Base-by-base conservation (phyloP, 2,797 vertebrate species). In the Crax fasciolata region DNA sequence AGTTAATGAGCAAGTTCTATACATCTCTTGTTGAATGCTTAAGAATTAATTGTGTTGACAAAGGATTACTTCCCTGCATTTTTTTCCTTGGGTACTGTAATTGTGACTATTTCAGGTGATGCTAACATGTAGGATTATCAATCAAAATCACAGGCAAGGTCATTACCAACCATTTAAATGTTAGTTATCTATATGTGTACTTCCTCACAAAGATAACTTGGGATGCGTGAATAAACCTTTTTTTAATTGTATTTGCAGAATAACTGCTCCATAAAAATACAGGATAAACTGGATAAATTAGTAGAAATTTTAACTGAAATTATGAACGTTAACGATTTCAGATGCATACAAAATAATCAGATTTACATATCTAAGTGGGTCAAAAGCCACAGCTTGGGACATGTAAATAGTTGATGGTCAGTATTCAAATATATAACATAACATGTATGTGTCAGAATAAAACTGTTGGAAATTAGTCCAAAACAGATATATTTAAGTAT, bases 11-110 rank as follows among this genome's bases (percentile, higher is more conserved):
- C 67, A 70, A 30, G 4, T 27, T 5, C 8, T 43, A 35, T 13
- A 78, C 0, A 5, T 39, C 30, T 81, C 30, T 88, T 65, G 20
- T 43, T 85, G 46, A 41, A 62, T 32, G 48, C 11, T 87, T 66
- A 66, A 81, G 89, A 90, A 87, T 71, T 84, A 85, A 88, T 87
- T 81, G 9, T 41, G 7, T 61, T 87, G 65, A 51, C 32, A 81
- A n/a, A 71, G 5, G 18, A 65, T 85, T 96, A 43, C 87, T 78
- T 73, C 16, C 58, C 9, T 10, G 7, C 11, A 14, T 57, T 72
- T 84, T 23, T 70, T 43, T 35, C 28, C 74, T 92, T 17, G n/a
- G 13, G 41, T 72, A 72, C 18, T 35, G 35, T 55, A 30, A 55
- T 30, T 67, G 9, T 74, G 48, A 27, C 12, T 83, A 23, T 91